phyloP scores from a whole-genome alignment of 2,113 vertebrate species.

The Psittacula cyanocephala region DNA sequence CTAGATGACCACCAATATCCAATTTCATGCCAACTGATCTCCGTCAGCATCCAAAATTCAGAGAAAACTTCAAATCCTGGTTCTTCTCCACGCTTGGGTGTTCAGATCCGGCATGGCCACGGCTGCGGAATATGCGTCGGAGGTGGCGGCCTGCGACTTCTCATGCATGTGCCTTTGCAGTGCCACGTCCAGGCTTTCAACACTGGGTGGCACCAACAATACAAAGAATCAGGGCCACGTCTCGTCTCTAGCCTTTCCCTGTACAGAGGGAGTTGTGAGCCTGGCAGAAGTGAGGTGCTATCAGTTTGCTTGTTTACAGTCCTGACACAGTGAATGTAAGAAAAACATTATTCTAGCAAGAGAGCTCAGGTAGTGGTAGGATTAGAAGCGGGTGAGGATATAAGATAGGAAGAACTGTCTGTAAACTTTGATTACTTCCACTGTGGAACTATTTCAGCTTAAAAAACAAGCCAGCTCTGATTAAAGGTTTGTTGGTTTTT shows the following conservation, averaged over 20 bases:
- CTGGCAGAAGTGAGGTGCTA: not conserved
- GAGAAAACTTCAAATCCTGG: not conserved
- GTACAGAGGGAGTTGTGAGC: not conserved
- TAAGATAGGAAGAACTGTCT: not conserved
- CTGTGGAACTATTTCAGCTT: not conserved
- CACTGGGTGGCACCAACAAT: constrained; percentile 62
- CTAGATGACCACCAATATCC: not conserved
- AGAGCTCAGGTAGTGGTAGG: not conserved
- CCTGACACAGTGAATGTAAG: not conserved
- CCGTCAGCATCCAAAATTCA: not conserved
- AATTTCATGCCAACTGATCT: not conserved
- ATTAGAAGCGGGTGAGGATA: not conserved
- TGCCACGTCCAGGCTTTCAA: not conserved
- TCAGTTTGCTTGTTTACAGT: not conserved
- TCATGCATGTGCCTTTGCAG: not conserved
- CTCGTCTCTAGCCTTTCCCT: not conserved
- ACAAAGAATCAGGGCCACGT: not conserved
- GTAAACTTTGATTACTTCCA: not conserved
- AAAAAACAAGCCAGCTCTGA: accelerated
- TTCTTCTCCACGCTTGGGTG: not conserved
- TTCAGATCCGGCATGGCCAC: not conserved
- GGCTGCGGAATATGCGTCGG: accelerated
- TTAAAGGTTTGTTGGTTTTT: not conserved
- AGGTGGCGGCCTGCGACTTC: accelerated
- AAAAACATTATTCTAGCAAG: not conserved